phyloP scores from a whole-genome alignment of 2,888 invertebrate species.

The Drosophila lutescens region DNA sequence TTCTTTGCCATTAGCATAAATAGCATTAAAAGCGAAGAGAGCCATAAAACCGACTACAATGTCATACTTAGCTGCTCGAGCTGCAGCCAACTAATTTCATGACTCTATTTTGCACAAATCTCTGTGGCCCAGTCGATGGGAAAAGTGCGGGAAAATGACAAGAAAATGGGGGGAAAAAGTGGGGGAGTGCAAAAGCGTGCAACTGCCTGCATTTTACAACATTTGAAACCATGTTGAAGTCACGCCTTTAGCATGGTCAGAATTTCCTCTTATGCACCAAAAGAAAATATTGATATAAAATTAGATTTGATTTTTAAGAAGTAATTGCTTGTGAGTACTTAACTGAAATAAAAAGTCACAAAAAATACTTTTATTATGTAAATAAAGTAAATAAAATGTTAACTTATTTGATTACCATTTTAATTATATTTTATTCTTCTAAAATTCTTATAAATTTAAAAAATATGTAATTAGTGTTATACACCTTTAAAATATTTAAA shows the following conservation, averaged over 20 bases:
- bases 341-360: too few species aligned
- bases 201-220: constrained; percentile 58
- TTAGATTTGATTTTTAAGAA: background rate
- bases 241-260: constrained; percentile 39
- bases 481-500: too few species aligned
- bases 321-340: too few species aligned
- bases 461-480: too few species aligned
- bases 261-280: constrained; percentile 16
- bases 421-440: too few species aligned
- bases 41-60: constrained; percentile 44
- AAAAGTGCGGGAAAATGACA: constrained; percentile 12
- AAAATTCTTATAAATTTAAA: too few species aligned
- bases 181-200: constrained; percentile 2
- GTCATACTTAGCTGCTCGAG: constrained; percentile 38
- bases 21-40: constrained; percentile 38
- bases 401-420: too few species aligned
- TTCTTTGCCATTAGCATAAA: constrained; percentile 51
- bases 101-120: constrained; percentile 70
- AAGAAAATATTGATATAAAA: background rate
- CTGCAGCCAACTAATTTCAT: constrained; percentile 61
- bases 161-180: background rate
- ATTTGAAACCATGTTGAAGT: constrained; percentile 48
- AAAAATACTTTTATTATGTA: too few species aligned
- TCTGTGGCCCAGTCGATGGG: constrained; percentile 25
- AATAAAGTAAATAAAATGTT: too few species aligned